Evolutionary conservation across 2,888 invertebrate genomes (phyloP), one percentile per base, ranked within the genome.

Genomic region (Balanococcus diminutus): DNA sequence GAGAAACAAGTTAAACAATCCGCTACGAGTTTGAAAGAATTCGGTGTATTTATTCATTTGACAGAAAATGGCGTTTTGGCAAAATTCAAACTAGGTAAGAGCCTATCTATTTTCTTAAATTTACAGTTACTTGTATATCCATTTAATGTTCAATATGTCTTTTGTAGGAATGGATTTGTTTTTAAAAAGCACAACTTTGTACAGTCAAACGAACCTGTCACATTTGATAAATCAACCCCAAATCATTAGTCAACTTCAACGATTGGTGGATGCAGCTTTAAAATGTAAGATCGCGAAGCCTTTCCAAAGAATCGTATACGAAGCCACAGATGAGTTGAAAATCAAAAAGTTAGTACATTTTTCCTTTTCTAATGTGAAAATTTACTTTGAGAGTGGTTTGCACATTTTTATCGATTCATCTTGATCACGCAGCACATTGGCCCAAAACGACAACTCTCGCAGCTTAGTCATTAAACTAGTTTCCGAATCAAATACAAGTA

Each of bases 1-100:
- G 92, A 91, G 87, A 92, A 92, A 82, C 92, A 92, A 89, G 90
- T 92, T 4, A 91, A 91, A 88, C 92, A 92, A 19, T 92, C 92
- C 86, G 88, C 92, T 11, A 89, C 92, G 86, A 90, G 92, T 86
- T 89, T 93, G 61, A 91, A 91, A 2, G 89, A 90, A 87, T 92
- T 92, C 89, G 92, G 92, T 28, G 89, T 91, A 46, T 92, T 93
- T 89, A 89, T 93, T 85, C 92, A 93, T 89, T 92, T 93, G 87
- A 92, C 92, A 87, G 92, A 92, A 89, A 92, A 91, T 88, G 93
- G 93, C 88, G 89, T 92, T 84, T 91, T 92, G 46, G 92, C 92
- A 87, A 92, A 92, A 89, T 90, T 91, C 6, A 89, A 90, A 61
- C 89, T 92, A 72, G 91, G 91, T 91, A 88, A 88, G 89, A 28